A percentile compares a stretch with the other conserved stretches of the same genome.
phyloP scores from a whole-genome alignment of 2,888 invertebrate species.

The Drosophila fungiperda region DNA sequence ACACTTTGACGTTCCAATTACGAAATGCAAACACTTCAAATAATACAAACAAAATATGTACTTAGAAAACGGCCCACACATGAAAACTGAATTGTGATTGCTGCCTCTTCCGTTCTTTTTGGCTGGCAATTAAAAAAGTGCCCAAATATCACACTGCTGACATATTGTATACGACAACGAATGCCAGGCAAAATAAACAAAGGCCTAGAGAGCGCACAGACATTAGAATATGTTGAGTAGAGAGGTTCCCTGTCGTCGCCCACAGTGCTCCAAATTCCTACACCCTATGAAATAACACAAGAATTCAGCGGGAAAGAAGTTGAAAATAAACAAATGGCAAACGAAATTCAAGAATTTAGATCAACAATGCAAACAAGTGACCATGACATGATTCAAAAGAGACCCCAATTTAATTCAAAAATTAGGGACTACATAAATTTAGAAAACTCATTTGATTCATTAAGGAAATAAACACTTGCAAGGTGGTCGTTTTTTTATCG shows the following conservation, averaged over 20 bases:
- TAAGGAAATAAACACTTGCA: conserved; percentile 6
- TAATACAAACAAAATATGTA: conserved; percentile 69
- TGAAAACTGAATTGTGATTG: conserved; percentile 33
- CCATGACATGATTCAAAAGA: conserved; percentile 48
- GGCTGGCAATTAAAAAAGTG: conserved; percentile 43
- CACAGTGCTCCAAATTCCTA: background rate
- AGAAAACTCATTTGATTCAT: conserved; percentile 6
- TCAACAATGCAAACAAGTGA: conserved; percentile 46
- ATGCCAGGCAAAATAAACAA: conserved; percentile 64
- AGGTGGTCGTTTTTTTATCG: conserved; percentile 41
- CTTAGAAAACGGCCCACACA: conserved; percentile 58
- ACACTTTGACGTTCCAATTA: conserved; percentile 79
- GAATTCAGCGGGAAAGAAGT: conserved; percentile 15
- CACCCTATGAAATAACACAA: conserved; percentile 21
- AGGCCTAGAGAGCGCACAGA: conserved; percentile 41
- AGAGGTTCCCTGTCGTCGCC: conserved; percentile 10
- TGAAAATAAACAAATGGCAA: conserved; percentile 43
- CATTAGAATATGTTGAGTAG: conserved; percentile 60
- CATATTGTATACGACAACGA: conserved; percentile 47
- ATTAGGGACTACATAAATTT: background rate
- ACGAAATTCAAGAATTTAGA: conserved; percentile 26
- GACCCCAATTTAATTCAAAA: background rate
- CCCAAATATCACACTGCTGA: conserved; percentile 46
- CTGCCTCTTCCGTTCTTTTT: conserved; percentile 43
- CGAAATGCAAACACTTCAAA: conserved; percentile 74